Percentiles rank a stretch among this genome's conserved stretches.
Evolutionary conservation across 37 sponge, comb jelly and placozoan species (phyloP).

Genomic region (Theonella swinhoei): DNA sequence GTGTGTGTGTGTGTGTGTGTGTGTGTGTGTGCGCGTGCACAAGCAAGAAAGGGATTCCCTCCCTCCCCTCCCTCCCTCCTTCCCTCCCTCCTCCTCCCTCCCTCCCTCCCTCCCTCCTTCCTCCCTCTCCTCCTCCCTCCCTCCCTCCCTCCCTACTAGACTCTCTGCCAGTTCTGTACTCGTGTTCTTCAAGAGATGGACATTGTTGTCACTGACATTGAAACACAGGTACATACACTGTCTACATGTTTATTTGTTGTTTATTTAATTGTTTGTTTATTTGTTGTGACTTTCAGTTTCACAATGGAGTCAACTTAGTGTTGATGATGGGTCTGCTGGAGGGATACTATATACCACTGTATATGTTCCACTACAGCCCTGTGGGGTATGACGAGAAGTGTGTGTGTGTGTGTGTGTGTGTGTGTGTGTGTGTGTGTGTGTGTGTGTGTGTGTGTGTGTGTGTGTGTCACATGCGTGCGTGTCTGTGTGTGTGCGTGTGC

Average conservation of each 20-base stretch:
- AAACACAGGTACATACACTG: slow-evolving; percentile 42
- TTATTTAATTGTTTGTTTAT: not conserved
- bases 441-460: not conserved
- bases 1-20: slow-evolving; percentile 16
- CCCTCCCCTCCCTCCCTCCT: not conserved
- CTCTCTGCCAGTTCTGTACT: slow-evolving; percentile 64
- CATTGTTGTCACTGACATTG: slow-evolving; percentile 57
- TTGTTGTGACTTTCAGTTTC: slow-evolving; percentile 70
- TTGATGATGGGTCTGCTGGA: slow-evolving; percentile 92
- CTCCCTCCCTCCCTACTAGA: not conserved
- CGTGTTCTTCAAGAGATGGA: slow-evolving; percentile 58
- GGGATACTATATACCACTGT: slow-evolving; percentile 92
- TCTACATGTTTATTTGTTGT: not conserved
- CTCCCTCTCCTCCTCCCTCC: not conserved
- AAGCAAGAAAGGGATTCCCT: too few species aligned
- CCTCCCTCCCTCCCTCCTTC: not conserved
- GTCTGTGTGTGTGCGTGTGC: not conserved
- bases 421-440: not conserved
- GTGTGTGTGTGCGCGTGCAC: not conserved
- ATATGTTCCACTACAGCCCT: slow-evolving; percentile 73
- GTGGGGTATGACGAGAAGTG: slow-evolving; percentile 81
- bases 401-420: not conserved
- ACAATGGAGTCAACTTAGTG: slow-evolving; percentile 84
- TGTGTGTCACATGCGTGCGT: too few species aligned
- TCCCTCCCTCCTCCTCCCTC: not conserved